phyloP scores from a whole-genome alignment of 1,140 invertebrate genomes.

The Eupristina koningsbergeri region DNA sequence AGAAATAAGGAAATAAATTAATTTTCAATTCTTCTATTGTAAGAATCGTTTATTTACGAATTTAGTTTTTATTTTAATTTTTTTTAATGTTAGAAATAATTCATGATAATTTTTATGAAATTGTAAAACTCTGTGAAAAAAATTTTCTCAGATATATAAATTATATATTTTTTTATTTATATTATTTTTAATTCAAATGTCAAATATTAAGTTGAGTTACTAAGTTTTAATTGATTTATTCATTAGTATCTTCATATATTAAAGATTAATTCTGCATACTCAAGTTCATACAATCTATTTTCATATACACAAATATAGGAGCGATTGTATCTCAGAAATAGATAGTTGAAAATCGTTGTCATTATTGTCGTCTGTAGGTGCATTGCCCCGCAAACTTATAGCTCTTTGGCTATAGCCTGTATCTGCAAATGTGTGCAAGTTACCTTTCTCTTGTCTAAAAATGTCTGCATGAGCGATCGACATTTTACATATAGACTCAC shows the following conservation, averaged over 20 bases:
- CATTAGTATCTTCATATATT: neutral
- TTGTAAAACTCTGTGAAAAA: too few species aligned
- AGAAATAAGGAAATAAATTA: too few species aligned
- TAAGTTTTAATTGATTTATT: neutral
- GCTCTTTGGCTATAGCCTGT: neutral
- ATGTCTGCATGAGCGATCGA: slow-evolving; percentile 42
- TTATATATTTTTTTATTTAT: too few species aligned
- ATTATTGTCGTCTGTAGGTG: slow-evolving; percentile 64
- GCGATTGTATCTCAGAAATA: neutral
- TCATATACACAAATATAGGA: neutral
- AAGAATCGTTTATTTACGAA: too few species aligned
- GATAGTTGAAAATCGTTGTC: slow-evolving; percentile 52
- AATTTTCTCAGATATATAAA: too few species aligned
- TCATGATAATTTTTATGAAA: too few species aligned
- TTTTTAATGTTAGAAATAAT: too few species aligned
- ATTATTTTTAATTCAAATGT: too few species aligned
- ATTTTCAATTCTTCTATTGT: too few species aligned
- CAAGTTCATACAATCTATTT: neutral
- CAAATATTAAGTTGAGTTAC: too few species aligned
- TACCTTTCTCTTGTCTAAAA: slow-evolving; percentile 52
- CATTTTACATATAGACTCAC: slow-evolving; percentile 52
- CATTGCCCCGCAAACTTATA: slow-evolving; percentile 60
- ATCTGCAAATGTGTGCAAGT: neutral
- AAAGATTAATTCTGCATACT: neutral
- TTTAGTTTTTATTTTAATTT: too few species aligned